Percentiles rank a stretch among this genome's conserved stretches.
Evolutionary conservation across 1,140 invertebrate genomes (phyloP).

Genomic region (Euborellia annulipes): DNA sequence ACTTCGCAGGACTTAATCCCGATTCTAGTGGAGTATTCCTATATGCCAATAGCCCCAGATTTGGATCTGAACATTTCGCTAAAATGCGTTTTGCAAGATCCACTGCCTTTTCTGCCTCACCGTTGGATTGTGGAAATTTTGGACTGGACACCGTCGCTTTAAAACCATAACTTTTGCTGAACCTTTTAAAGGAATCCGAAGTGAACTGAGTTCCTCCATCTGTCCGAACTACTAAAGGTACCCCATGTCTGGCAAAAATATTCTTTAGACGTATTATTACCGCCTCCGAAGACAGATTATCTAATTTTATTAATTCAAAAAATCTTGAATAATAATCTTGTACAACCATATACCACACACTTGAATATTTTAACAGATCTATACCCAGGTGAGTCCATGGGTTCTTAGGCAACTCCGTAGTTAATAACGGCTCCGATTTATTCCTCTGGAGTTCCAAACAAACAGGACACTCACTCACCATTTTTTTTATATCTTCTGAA

Average conservation of each 20-base stretch:
- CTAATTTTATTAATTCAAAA: conserved; percentile 9
- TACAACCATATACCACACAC: conserved; percentile 7
- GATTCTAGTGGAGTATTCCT: conserved; percentile 14
- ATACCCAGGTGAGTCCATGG: conserved; percentile 14
- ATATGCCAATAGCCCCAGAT: conserved; percentile 14
- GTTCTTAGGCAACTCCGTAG: conserved; percentile 10
- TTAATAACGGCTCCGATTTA: conserved; percentile 12
- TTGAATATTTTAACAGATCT: conserved; percentile 9
- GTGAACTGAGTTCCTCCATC: conserved; percentile 23
- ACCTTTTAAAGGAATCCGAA: conserved; percentile 20
- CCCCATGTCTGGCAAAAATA: conserved; percentile 11
- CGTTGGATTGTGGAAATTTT: conserved; percentile 19
- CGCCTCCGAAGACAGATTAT: conserved; percentile 3
- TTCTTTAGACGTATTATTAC: conserved; percentile 10
- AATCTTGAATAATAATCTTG: conserved; percentile 16
- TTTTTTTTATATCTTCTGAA: not conserved
- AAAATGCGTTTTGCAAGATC: conserved; percentile 18
- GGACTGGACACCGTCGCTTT: conserved; percentile 17
- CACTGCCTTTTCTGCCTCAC: conserved; percentile 18
- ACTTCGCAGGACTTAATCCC: conserved; percentile 13
- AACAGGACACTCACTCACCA: not conserved
- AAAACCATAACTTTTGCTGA: conserved; percentile 25
- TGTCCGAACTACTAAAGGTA: conserved; percentile 17
- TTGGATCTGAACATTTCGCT: conserved; percentile 16
- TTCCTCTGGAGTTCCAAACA: not conserved